Conservation (phyloP, 1,140 invertebrate species). For the Calycopis cecrops region DNA sequence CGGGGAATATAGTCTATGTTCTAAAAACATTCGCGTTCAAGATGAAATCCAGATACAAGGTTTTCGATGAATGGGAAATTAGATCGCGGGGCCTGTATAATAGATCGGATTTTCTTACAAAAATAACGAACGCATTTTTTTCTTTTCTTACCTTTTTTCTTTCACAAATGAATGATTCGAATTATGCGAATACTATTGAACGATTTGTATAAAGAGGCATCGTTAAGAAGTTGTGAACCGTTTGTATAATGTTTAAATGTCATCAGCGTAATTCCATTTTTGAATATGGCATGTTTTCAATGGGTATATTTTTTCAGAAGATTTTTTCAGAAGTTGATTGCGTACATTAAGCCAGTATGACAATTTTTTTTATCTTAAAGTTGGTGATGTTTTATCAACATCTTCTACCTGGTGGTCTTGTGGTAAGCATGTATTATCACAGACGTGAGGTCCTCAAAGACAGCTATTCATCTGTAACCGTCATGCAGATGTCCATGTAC, state of each 20-base stretch:
- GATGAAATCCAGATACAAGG: conserved; percentile 31
- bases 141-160: conserved; percentile 18
- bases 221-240: neutral
- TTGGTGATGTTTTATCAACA: too few species aligned
- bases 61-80: conserved; percentile 37
- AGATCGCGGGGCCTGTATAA: conserved; percentile 36
- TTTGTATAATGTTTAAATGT: neutral
- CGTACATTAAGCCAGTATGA: too few species aligned
- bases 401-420: too few species aligned
- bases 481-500: too few species aligned
- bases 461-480: too few species aligned
- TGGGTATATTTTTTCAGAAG: too few species aligned
- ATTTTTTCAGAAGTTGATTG: too few species aligned
- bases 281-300: too few species aligned
- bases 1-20: neutral
- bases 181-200: conserved; percentile 14
- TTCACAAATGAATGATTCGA: conserved; percentile 19
- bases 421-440: too few species aligned
- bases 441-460: too few species aligned
- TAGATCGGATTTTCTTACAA: conserved; percentile 33
- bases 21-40: conserved; percentile 22
- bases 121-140: conserved; percentile 26
- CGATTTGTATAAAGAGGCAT: conserved; percentile 13
- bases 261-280: neutral
- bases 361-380: too few species aligned